A percentile compares a stretch with the other conserved stretches of the same genome.
Conservation (phyloP, 2,797 vertebrate species). For the Pelobates cultripes region DNA sequence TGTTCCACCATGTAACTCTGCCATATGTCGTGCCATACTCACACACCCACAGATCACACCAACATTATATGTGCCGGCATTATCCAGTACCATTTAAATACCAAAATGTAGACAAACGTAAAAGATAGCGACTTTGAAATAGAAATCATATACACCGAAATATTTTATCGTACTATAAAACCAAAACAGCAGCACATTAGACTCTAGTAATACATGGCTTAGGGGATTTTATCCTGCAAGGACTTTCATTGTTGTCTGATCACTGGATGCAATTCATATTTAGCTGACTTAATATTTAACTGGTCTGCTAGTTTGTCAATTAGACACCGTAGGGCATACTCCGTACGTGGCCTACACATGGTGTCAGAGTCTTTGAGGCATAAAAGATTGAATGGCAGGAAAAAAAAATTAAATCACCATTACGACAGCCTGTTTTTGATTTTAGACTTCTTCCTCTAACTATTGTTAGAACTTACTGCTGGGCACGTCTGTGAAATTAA, state of each 20-base stretch:
- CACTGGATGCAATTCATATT: slow-evolving; percentile 3
- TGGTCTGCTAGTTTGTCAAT: not conserved
- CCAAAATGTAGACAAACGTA: not conserved
- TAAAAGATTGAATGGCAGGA: slow-evolving; percentile 7
- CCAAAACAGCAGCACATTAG: not conserved
- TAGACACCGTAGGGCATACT: not conserved
- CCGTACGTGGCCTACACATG: not conserved
- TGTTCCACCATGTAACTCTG: too few species aligned
- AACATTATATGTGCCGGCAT: too few species aligned
- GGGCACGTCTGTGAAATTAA: slow-evolving; percentile 66
- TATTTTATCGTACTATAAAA: not conserved
- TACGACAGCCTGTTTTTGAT: slow-evolving; percentile 62
- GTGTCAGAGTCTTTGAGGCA: not conserved
- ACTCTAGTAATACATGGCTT: not conserved
- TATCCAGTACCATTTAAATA: too few species aligned
- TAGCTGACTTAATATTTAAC: not conserved
- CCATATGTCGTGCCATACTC: too few species aligned
- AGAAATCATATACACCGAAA: too few species aligned
- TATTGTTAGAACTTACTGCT: slow-evolving; percentile 60
- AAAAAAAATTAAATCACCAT: slow-evolving; percentile 29
- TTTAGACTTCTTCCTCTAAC: slow-evolving; percentile 62
- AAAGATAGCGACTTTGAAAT: slow-evolving; percentile 12
- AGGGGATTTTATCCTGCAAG: not conserved
- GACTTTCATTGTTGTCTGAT: not conserved
- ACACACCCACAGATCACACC: too few species aligned